phyloP scores from a whole-genome alignment of 2,113 vertebrate genomes.

The Lates calcarifer region DNA sequence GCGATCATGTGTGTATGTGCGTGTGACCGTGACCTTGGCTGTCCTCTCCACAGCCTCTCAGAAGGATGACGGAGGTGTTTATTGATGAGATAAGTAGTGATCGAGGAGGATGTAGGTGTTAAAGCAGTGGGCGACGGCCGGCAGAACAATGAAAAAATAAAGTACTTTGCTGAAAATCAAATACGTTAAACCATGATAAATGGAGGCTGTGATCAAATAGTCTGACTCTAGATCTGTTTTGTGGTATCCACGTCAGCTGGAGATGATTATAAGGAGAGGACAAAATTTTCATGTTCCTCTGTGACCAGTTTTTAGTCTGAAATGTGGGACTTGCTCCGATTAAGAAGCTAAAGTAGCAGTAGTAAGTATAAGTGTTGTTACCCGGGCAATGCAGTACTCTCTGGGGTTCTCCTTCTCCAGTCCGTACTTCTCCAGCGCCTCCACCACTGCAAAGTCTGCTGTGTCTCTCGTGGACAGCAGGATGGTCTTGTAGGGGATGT shows the following conservation, averaged over 20 bases:
- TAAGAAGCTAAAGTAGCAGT: background rate
- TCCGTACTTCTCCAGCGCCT: slow-evolving; percentile 98
- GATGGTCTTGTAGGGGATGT: slow-evolving; percentile 99
- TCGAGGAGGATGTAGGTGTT: background rate
- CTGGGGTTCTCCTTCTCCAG: slow-evolving; percentile 96
- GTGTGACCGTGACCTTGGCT: slow-evolving; percentile 32
- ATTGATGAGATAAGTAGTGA: slow-evolving; percentile 8
- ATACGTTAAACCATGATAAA: slow-evolving; percentile 11
- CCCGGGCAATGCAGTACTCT: slow-evolving; percentile 96
- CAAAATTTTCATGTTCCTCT: background rate
- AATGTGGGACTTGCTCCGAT: background rate
- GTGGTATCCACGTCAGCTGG: background rate
- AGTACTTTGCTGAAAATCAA: background rate
- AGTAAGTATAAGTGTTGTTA: slow-evolving; percentile 63
- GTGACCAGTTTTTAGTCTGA: background rate
- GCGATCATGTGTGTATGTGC: background rate
- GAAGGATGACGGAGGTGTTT: slow-evolving; percentile 45
- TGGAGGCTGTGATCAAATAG: background rate
- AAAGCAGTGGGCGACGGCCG: background rate
- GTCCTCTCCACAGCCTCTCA: slow-evolving; percentile 29
- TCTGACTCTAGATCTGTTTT: background rate
- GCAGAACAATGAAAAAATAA: background rate
- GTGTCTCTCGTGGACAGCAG: slow-evolving; percentile 95
- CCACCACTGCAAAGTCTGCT: slow-evolving; percentile 94
- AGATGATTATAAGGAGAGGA: background rate